Conservation (phyloP, 2,888 invertebrate genomes). For the Drosophila diplacantha region DNA sequence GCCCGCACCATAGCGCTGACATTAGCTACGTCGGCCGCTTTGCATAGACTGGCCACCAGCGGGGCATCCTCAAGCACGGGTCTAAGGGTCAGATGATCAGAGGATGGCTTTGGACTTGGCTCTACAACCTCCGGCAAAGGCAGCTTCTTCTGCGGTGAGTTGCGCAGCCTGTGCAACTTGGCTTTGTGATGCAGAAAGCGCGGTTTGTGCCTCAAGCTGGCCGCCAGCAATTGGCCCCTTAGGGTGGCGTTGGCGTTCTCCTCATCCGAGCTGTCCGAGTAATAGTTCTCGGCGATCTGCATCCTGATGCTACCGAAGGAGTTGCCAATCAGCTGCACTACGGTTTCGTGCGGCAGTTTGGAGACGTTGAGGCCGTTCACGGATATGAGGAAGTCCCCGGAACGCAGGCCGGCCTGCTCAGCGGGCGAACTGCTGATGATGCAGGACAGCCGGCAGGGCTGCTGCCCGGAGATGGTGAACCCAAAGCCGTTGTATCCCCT, state of each 20-base stretch:
- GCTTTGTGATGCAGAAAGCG: conserved; percentile 80
- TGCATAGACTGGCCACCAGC: conserved; percentile 38
- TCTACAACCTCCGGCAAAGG: conserved; percentile 31
- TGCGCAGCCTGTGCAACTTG: conserved; percentile 79
- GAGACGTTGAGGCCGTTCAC: conserved; percentile 95
- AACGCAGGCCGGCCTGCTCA: conserved; percentile 91
- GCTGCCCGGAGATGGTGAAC: conserved; percentile 98
- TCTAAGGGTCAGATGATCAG: conserved; percentile 57
- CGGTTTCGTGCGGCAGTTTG: conserved; percentile 94
- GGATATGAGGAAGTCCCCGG: conserved; percentile 94
- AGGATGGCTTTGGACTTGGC: conserved; percentile 6
- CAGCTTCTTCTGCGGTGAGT: conserved; percentile 80
- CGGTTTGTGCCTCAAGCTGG: conserved; percentile 71
- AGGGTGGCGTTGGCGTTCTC: conserved; percentile 79
- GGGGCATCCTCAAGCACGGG: conserved; percentile 75
- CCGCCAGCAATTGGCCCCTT: conserved; percentile 53
- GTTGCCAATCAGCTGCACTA: conserved; percentile 92
- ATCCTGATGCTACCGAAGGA: conserved; percentile 89
- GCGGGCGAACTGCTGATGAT: conserved; percentile 94
- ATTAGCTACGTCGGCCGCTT: conserved; percentile 77
- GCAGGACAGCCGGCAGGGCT: conserved; percentile 95
- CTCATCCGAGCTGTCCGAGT: conserved; percentile 91
- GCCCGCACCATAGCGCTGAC: conserved; percentile 78
- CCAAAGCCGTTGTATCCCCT: conserved; percentile 95
- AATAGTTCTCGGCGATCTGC: conserved; percentile 92